These are phyloP conservation scores for Hypanus sabinus DNA, from an alignment of 2,113 vertebrate species.

Conservation along the genomic window DNA sequence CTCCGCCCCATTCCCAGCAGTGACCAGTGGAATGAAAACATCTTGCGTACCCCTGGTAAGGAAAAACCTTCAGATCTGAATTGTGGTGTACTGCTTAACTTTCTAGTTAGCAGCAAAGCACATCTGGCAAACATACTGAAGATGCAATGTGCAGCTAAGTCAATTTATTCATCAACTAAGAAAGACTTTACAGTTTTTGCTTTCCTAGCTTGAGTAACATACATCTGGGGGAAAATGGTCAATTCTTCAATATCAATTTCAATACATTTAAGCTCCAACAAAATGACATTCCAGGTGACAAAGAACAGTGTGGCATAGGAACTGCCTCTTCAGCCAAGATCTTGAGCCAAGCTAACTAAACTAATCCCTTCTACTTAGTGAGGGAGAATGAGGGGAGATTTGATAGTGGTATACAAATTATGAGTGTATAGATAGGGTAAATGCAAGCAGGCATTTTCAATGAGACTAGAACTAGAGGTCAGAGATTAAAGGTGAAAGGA, in stretches of 20 bases:
- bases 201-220: neutral
- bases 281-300: neutral
- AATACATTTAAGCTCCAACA: neutral
- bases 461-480: too few relatives aligned
- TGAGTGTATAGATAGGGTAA: too few relatives aligned
- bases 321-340: too few relatives aligned
- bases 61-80: neutral
- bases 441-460: too few relatives aligned
- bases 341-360: too few relatives aligned
- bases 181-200: neutral
- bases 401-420: too few relatives aligned
- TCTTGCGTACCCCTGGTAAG: neutral
- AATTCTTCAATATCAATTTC: neutral
- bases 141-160: neutral
- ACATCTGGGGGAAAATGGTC: neutral
- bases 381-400: too few relatives aligned
- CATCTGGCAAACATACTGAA: neutral
- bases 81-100: neutral
- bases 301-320: too few relatives aligned
- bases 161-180: neutral
- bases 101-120: neutral
- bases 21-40: slow-evolving; percentile 19
- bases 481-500: too few relatives aligned
- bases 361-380: too few relatives aligned
- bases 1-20: slow-evolving; percentile 60